A percentile compares a stretch with the other conserved stretches of the same genome.
phyloP scores from a whole-genome alignment of 2,888 invertebrate species.

The Panopea generosa region DNA sequence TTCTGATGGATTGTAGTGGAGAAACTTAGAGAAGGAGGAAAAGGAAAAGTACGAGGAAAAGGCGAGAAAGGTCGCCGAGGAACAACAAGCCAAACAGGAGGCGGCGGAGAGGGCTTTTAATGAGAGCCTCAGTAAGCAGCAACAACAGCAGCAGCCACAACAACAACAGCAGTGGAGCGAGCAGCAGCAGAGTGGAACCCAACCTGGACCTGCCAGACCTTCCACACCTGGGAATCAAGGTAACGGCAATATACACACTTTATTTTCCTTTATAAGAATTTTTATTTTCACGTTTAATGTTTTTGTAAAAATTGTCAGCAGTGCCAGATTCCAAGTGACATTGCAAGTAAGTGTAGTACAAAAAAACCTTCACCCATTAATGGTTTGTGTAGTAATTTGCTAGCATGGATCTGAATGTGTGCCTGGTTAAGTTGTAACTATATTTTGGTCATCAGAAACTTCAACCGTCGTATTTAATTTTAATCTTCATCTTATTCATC shows the following conservation, averaged over 20 bases:
- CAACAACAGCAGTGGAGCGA: slow-evolving; percentile 80
- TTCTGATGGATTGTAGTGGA: slow-evolving; percentile 91
- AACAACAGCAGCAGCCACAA: slow-evolving; percentile 82
- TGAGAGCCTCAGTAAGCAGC: slow-evolving; percentile 84
- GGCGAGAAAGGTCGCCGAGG: slow-evolving; percentile 90
- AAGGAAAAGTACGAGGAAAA: slow-evolving; percentile 98
- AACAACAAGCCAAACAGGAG: slow-evolving; percentile 89
- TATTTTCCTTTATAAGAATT: not conserved
- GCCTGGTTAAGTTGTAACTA: no score
- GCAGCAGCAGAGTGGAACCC: slow-evolving; percentile 64
- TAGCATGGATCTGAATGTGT: no score
- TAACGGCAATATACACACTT: slow-evolving; percentile 22
- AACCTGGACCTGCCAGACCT: slow-evolving; percentile 67
- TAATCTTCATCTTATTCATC: no score
- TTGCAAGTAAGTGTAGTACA: no score
- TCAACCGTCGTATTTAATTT: no score
- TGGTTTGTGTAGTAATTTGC: no score
- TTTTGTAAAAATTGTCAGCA: not conserved
- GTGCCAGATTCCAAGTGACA: no score
- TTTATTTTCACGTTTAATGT: not conserved
- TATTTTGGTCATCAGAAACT: no score
- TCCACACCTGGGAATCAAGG: slow-evolving; percentile 65
- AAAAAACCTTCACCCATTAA: no score
- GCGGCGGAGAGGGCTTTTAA: slow-evolving; percentile 83
- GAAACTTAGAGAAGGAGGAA: slow-evolving; percentile 93